Base-by-base conservation (phyloP, 2,113 vertebrate genomes). In the Rhineura floridana region DNA sequence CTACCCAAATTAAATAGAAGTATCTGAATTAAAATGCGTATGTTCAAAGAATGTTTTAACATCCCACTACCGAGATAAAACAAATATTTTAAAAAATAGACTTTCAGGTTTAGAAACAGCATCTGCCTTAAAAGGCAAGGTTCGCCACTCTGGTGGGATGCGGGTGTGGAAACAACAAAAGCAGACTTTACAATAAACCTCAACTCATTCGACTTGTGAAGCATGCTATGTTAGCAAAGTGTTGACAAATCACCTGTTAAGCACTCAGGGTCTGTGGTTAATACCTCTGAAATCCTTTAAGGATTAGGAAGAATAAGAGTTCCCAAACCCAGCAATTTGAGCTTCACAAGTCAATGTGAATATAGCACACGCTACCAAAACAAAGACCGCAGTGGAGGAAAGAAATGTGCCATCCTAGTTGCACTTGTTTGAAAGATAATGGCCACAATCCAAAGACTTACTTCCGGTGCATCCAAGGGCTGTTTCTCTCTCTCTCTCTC, bases 1-100 rank as follows among this genome's bases (percentile, higher is more conserved):
- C 84, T 85, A 91, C 70, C 52, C 84, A 86, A 72, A 62, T 42
- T 89, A 94, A 42, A 83, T 79, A 89, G 55, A 63, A 82, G 84
- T 90, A 84, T 65, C 4, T n/a, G 28, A 86, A 87, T 69, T 50
- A 76, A 69, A 79, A 88, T 4, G 70, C 9, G 23, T 82, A 30
- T 72, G 25, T 72, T 80, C 23, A 70, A 72, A 48, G 59, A 44
- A 78, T 89, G 46, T 36, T 88, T 84, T 89, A 86, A 36, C 52
- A 84, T 76, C 83, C 79, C 62, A 5, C 79, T 79, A 80, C n/a
- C 75, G 36, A 88, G 70, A 63, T 88, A 59, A 75, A 90, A 84
- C 55, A 84, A 82, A 81, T 83, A 30, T 87, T 46, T 77, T 48
- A n/a, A 86, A 89, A 89, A 91, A 48, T 30, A 84, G 67, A 69